These are phyloP conservation scores for Stigmatopora nigra DNA, from an alignment of 2,113 vertebrate species.

Conservation along the genomic window DNA sequence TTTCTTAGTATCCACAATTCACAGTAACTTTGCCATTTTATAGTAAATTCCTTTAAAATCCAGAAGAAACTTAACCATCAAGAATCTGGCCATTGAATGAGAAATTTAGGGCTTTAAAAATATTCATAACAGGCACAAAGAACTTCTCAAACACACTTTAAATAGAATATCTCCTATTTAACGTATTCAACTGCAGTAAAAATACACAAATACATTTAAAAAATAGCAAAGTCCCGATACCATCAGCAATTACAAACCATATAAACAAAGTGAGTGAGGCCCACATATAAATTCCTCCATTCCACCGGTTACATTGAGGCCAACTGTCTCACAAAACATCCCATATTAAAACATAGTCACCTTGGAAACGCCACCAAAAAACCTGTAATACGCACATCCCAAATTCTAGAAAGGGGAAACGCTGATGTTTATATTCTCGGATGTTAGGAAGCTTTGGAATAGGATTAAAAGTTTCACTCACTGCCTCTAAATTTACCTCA, in stretches of 20 bases:
- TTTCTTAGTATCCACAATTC: too few relatives aligned
- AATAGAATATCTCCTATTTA: neutral
- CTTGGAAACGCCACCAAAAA: slow-evolving; percentile 27
- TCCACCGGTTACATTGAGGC: slow-evolving; percentile 57
- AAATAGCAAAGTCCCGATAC: neutral
- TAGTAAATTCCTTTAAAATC: too few relatives aligned
- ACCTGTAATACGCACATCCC: slow-evolving; percentile 19
- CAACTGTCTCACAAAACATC: slow-evolving; percentile 51
- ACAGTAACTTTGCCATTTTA: too few relatives aligned
- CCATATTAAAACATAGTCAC: slow-evolving; percentile 21
- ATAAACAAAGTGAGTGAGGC: slow-evolving; percentile 33
- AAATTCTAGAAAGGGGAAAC: slow-evolving; percentile 13
- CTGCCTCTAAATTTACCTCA: slow-evolving; percentile 34
- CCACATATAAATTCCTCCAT: slow-evolving; percentile 49
- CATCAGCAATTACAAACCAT: slow-evolving; percentile 24
- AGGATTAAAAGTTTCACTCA: slow-evolving; percentile 31
- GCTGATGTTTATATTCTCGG: slow-evolving; percentile 24
- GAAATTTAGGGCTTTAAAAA: neutral
- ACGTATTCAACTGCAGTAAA: neutral
- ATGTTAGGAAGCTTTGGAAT: slow-evolving; percentile 39
- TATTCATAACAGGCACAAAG: neutral
- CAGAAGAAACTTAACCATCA: too few relatives aligned
- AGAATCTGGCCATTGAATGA: neutral
- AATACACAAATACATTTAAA: neutral
- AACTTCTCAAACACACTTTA: neutral